Percentiles rank a stretch among this genome's conserved stretches.
phyloP scores from a whole-genome alignment of 2,113 vertebrate genomes.

The Copsychus sechellarum region DNA sequence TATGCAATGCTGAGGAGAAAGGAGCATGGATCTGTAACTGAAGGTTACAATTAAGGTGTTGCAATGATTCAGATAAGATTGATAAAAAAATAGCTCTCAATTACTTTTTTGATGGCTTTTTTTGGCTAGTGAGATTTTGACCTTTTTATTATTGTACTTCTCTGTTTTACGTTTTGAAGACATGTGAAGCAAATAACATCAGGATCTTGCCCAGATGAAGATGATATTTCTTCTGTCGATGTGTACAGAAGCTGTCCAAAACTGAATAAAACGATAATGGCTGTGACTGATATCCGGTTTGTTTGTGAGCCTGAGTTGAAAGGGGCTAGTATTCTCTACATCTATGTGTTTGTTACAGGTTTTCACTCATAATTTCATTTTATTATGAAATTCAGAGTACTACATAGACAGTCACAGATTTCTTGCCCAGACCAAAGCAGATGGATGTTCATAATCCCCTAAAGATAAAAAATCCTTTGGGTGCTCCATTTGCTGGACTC shows the following conservation, averaged over 20 bases:
- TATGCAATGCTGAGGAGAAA: neutral
- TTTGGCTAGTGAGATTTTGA: neutral
- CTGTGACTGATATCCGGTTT: neutral
- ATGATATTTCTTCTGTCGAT: neutral
- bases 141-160: neutral
- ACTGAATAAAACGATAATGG: neutral
- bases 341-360: neutral
- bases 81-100: neutral
- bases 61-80: neutral
- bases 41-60: neutral
- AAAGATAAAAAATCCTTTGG: neutral
- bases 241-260: neutral
- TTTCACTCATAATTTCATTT: neutral
- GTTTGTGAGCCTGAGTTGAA: neutral
- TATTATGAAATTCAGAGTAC: neutral
- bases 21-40: neutral
- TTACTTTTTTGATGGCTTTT: neutral
- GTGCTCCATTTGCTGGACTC: neutral
- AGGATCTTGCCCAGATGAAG: neutral
- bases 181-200: neutral
- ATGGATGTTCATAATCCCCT: neutral
- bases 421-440: neutral
- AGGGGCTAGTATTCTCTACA: neutral
- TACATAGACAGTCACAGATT: neutral
- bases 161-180: neutral